Conservation (phyloP, 2,113 vertebrate genomes). For the Neopipo cinnamomea region DNA sequence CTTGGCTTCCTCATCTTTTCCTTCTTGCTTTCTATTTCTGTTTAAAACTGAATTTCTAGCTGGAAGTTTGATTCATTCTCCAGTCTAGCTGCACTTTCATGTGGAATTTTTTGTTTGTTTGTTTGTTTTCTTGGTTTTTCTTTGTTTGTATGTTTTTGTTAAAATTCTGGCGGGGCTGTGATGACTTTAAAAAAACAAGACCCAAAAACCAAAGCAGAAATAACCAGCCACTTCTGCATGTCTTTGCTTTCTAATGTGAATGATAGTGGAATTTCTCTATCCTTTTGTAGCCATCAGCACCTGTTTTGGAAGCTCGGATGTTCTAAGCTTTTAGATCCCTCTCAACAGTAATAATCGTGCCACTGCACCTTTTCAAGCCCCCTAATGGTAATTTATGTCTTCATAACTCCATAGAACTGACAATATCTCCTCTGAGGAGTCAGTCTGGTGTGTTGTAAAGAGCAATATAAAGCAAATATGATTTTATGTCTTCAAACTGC, state of each 20-base stretch:
- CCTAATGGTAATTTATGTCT: neutral
- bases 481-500: neutral
- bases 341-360: neutral
- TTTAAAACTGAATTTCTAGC: neutral
- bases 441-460: neutral
- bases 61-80: neutral
- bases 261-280: neutral
- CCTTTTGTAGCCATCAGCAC: neutral
- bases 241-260: neutral
- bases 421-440: neutral
- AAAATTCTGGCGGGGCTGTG: neutral
- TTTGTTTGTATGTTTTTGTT: neutral
- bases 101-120: neutral
- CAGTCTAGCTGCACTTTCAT: neutral
- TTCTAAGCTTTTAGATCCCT: neutral
- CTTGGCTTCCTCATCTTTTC: neutral
- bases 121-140: neutral
- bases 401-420: neutral
- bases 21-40: neutral
- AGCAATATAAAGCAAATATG: neutral
- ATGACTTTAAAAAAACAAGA: neutral
- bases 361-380: neutral
- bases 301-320: neutral
- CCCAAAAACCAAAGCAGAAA: neutral
- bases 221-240: neutral